A percentile compares a stretch with the other conserved stretches of the same genome.
Evolutionary conservation across 1,140 invertebrate genomes (phyloP).

Genomic region (Helicorthomorpha holstii): DNA sequence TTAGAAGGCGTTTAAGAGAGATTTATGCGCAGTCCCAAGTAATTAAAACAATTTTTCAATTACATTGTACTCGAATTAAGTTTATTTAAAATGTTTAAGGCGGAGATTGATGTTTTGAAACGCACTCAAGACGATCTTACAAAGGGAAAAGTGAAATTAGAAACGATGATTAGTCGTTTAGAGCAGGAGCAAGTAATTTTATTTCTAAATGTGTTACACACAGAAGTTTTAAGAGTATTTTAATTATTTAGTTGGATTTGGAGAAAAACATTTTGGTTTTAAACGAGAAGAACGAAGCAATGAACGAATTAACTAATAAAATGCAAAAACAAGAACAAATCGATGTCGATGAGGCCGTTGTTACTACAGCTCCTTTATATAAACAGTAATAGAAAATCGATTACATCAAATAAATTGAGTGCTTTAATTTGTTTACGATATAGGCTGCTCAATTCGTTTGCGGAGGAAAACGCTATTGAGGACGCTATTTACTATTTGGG

Average conservation of each 20-base stretch:
- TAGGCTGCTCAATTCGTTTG: constrained; percentile 83
- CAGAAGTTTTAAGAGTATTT: background rate
- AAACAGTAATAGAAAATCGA: constrained; percentile 56
- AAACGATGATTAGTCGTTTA: constrained; percentile 59
- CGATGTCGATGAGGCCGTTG: constrained; percentile 91
- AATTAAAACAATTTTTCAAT: background rate
- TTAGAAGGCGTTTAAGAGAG: constrained; percentile 68
- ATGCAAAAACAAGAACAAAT: constrained; percentile 58
- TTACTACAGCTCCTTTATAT: constrained; percentile 87
- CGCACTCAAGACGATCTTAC: constrained; percentile 75
- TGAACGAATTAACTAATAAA: constrained; percentile 60
- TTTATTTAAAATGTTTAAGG: constrained; percentile 31
- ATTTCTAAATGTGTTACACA: no score
- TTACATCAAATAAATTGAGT: background rate
- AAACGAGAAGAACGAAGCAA: constrained; percentile 67
- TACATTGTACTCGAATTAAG: background rate
- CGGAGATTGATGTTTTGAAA: constrained; percentile 75
- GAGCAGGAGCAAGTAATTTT: constrained; percentile 66
- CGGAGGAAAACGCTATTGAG: constrained; percentile 93
- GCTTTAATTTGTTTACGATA: constrained; percentile 13
- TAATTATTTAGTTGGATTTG: background rate
- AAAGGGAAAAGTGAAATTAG: constrained; percentile 65
- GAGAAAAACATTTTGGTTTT: constrained; percentile 5
- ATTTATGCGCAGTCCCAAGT: constrained; percentile 59
- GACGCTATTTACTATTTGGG: constrained; percentile 97